phyloP scores from a whole-genome alignment of 2,888 invertebrate species.

The Caenorhabditis auriculariae region DNA sequence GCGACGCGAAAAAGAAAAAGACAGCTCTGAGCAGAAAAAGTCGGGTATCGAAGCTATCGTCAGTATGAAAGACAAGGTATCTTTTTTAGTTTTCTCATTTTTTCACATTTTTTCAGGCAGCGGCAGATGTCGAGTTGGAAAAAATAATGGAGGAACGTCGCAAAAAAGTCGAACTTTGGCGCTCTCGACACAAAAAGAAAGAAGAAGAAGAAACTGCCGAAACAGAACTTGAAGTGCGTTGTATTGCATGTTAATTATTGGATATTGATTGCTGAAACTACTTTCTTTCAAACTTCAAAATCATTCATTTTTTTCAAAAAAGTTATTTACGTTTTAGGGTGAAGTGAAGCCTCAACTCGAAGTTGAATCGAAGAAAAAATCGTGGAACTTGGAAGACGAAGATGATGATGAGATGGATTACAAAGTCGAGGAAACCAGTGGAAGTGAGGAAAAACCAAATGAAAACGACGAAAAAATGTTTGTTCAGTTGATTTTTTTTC shows the following conservation, averaged over 20 bases:
- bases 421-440: neutral
- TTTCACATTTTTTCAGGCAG: neutral
- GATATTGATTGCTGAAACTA: no score
- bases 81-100: neutral
- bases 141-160: slow-evolving; percentile 37
- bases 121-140: slow-evolving; percentile 20
- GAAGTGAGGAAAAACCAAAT: neutral
- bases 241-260: no score
- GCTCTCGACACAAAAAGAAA: slow-evolving; percentile 30
- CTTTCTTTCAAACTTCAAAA: no score
- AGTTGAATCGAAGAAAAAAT: slow-evolving; percentile 70
- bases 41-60: slow-evolving; percentile 14
- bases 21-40: neutral
- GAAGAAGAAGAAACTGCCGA: slow-evolving; percentile 20
- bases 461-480: neutral
- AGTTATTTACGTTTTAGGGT: no score
- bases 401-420: slow-evolving; percentile 64
- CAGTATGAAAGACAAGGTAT: slow-evolving; percentile 9
- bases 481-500: neutral
- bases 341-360: neutral
- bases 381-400: slow-evolving; percentile 94
- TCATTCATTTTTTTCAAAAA: no score
- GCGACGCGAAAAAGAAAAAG: neutral
- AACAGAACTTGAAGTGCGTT: slow-evolving; percentile 5
- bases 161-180: slow-evolving; percentile 37